A percentile compares a stretch with the other conserved stretches of the same genome.
Evolutionary conservation across 2,113 vertebrate genomes (phyloP).

Genomic region (Eptesicus fuscus): DNA sequence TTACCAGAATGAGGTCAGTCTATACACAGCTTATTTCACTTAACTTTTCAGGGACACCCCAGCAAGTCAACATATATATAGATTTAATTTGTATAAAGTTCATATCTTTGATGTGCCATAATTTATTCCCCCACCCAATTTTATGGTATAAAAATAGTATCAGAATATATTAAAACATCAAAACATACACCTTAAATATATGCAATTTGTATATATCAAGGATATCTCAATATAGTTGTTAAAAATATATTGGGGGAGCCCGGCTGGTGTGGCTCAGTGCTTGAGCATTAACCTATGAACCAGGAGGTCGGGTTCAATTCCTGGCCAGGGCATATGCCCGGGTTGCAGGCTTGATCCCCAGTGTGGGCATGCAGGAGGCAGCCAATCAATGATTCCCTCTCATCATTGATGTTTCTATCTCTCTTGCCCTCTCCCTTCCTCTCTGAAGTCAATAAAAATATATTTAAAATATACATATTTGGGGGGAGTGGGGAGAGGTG

Average conservation of each 20-base stretch:
- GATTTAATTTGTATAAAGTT: not conserved
- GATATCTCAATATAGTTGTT: not conserved
- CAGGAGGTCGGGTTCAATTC: no score
- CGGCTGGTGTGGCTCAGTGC: no score
- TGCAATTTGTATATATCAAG: not conserved
- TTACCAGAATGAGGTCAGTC: not conserved
- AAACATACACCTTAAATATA: not conserved
- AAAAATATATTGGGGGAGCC: not conserved
- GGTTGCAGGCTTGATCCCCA: no score
- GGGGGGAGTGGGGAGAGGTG: no score
- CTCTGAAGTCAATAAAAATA: not conserved
- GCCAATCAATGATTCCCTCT: no score
- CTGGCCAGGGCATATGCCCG: no score
- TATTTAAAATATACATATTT: not conserved
- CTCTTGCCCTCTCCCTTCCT: no score
- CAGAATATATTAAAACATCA: not conserved
- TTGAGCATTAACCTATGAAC: no score
- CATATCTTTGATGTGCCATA: not conserved
- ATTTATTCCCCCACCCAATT: not conserved
- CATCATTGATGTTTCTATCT: no score
- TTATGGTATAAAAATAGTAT: not conserved
- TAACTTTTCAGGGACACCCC: not conserved
- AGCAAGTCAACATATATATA: not conserved
- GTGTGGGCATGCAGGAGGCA: no score
- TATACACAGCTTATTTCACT: not conserved